Base-by-base conservation (phyloP, 2,888 invertebrate species). In the Lamproptera curius region DNA sequence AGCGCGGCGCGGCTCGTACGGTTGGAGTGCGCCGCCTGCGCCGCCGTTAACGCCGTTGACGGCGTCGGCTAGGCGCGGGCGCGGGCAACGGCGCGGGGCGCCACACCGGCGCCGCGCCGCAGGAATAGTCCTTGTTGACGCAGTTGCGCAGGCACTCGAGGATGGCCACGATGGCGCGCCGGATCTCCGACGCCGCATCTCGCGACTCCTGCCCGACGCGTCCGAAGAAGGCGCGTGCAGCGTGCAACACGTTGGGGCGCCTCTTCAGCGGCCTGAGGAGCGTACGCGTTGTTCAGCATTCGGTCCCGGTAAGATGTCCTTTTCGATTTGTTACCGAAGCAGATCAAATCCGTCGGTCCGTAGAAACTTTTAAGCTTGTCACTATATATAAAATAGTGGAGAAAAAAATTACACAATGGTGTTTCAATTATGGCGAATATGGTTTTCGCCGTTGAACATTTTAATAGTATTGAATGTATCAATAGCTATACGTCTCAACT, bases 221-320 rank as follows among this genome's bases (percentile, higher is more conserved):
- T 99, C 99, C 74, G 98, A 98, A 92, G 99, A 99, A 66, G 99
- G 98, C 65, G 98, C 97, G 88, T 99, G 99, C 70, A 99, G 99
- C 71, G 99, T 99, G 89, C 97, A 99, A 92, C 72, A 99, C 91
- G 90, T 99, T 99, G 55, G 98, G 98, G 72, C 97, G 96, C 77
- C 99, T 98, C 89, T 98, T 98, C 74, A 99, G 89, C 63, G 97
- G 96, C 77, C 98, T 97, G 91, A 91, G 92, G n/a, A n/a, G n/a
- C n/a, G n/a, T n/a, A n/a, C n/a, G n/a, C n/a, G n/a, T n/a, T n/a
- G n/a, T n/a, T n/a, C n/a, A n/a, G n/a, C n/a, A n/a, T n/a, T n/a
- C n/a, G n/a, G n/a, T n/a, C n/a, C n/a, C n/a, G n/a, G n/a, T n/a
- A n/a, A n/a, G n/a, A n/a, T n/a, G n/a, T n/a, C n/a, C n/a, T n/a